Evolutionary conservation across 2,888 invertebrate genomes (phyloP).

Genomic region (Crocallis elinguaria): DNA sequence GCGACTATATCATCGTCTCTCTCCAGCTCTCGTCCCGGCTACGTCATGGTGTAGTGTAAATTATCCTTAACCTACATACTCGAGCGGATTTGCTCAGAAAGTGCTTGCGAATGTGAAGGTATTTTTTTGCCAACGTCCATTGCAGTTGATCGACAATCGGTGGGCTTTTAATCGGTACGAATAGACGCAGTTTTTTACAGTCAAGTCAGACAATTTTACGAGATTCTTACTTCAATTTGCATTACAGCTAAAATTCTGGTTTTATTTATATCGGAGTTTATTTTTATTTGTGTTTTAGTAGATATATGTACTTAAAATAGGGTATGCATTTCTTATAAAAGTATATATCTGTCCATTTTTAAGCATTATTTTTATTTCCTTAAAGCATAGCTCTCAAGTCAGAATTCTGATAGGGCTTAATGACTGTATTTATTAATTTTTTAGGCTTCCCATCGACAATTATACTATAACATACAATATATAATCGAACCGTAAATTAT

Average conservation of each 20-base stretch:
- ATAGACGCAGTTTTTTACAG: constrained; percentile 6
- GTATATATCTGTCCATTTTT: too few species aligned
- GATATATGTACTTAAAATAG: too few species aligned
- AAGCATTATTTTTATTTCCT: too few species aligned
- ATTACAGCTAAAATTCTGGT: neutral
- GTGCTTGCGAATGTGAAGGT: constrained; percentile 1
- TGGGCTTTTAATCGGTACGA: constrained; percentile 1
- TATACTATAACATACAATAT: too few species aligned
- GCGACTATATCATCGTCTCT: too few species aligned
- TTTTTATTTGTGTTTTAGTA: too few species aligned
- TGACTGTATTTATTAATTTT: too few species aligned
- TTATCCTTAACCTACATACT: neutral
- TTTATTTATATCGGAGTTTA: neutral
- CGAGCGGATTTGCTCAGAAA: constrained; percentile 1
- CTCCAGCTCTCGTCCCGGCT: neutral
- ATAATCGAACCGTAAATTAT: too few species aligned
- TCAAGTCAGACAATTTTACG: neutral
- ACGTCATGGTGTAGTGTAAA: neutral
- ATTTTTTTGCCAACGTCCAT: constrained; percentile 7
- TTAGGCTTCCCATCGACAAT: too few species aligned
- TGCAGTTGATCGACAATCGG: constrained; percentile 6
- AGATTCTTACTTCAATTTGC: neutral
- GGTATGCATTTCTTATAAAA: too few species aligned
- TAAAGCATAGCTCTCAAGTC: too few species aligned
- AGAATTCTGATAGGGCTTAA: too few species aligned